Percentiles rank a stretch among this genome's conserved stretches.
phyloP scores from a whole-genome alignment of 2,797 vertebrate species.

The Anguilla megastoma region DNA sequence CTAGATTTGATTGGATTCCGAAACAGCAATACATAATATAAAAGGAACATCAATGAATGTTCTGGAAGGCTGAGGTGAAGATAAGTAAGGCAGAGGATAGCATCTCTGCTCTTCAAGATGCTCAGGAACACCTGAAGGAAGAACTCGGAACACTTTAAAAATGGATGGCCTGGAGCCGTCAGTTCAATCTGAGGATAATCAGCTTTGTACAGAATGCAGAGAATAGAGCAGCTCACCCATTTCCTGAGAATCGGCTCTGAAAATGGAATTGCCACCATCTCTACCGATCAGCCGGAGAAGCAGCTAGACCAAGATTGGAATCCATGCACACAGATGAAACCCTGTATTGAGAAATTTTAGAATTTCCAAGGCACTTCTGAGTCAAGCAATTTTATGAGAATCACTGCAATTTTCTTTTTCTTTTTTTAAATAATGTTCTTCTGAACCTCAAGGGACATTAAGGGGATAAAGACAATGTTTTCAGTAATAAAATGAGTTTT shows the following conservation, averaged over 20 bases:
- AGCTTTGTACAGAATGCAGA: neutral
- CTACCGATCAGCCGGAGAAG: slow-evolving; percentile 49
- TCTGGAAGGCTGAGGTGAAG: neutral
- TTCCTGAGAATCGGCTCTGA: neutral
- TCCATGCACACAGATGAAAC: neutral
- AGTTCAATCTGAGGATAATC: neutral
- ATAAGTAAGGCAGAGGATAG: slow-evolving; percentile 1
- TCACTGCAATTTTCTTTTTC: too few species aligned
- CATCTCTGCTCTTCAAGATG: neutral
- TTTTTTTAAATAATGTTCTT: too few species aligned
- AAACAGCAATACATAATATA: neutral
- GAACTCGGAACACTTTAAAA: neutral
- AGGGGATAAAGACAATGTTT: too few species aligned
- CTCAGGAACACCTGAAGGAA: neutral
- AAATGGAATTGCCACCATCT: slow-evolving; percentile 25
- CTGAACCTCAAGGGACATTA: too few species aligned
- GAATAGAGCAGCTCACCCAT: neutral
- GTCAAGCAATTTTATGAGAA: neutral
- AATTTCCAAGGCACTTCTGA: neutral
- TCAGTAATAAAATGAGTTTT: too few species aligned
- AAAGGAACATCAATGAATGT: neutral
- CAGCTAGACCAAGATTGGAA: neutral
- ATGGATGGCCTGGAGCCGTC: neutral
- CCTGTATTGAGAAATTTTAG: neutral
- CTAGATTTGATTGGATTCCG: neutral